These are phyloP conservation scores for Tragopan temminckii DNA, from an alignment of 2,797 vertebrate genomes.

Conservation along the genomic window DNA sequence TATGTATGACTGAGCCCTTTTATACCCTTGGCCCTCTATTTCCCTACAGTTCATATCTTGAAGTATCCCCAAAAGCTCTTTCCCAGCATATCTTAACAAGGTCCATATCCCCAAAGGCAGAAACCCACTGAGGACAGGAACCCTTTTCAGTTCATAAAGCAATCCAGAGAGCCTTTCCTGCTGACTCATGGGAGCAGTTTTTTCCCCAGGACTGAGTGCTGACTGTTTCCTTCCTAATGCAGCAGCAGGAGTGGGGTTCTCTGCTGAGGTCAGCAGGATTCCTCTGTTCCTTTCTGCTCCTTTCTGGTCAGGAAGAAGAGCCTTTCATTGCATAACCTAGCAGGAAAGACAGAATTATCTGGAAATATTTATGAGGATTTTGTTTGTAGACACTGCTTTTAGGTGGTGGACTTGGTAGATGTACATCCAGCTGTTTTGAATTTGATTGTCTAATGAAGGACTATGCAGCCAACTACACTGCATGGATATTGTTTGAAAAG, in stretches of 20 bases:
- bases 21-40: neutral
- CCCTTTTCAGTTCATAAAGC: neutral
- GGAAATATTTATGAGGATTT: neutral
- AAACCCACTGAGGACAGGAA: neutral
- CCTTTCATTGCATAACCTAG: neutral
- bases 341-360: neutral
- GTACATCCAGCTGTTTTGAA: neutral
- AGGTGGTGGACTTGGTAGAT: neutral
- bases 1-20: neutral
- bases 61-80: neutral
- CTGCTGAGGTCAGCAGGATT: neutral
- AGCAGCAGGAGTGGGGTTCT: neutral
- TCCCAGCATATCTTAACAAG: neutral
- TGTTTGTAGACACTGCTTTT: neutral
- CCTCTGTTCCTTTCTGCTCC: neutral
- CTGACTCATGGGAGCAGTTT: neutral
- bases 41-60: neutral
- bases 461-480: neutral
- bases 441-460: neutral
- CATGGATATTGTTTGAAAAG: neutral
- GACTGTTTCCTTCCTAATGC: neutral
- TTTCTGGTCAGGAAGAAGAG: neutral
- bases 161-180: neutral
- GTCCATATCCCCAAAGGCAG: neutral
- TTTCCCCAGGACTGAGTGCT: accelerated